phyloP scores from a whole-genome alignment of 2,888 invertebrate species.

The Subacronicta megacephala region DNA sequence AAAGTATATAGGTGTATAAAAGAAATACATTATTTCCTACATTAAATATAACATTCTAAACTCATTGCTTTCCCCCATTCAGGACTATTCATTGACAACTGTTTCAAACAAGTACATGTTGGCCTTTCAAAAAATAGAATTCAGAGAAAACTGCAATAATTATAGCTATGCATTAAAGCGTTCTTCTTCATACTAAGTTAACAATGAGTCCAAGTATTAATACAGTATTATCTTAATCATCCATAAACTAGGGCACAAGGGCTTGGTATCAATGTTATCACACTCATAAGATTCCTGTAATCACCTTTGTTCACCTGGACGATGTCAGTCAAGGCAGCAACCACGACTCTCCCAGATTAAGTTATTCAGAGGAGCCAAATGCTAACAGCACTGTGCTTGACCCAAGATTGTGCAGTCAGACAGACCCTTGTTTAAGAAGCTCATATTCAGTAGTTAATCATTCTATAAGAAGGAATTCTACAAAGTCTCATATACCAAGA shows the following conservation, averaged over 20 bases:
- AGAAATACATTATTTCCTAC: slow-evolving; percentile 48
- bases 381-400: slow-evolving; percentile 69
- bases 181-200: slow-evolving; percentile 66
- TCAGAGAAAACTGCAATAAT: slow-evolving; percentile 74
- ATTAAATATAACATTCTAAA: slow-evolving; percentile 46
- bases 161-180: slow-evolving; percentile 62
- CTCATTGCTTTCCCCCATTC: slow-evolving; percentile 61
- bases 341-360: slow-evolving; percentile 42
- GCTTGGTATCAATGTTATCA: slow-evolving; percentile 85
- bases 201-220: slow-evolving; percentile 60
- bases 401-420: slow-evolving; percentile 45
- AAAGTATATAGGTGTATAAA: too few relatives aligned
- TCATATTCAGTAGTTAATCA: slow-evolving; percentile 20
- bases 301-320: slow-evolving; percentile 80
- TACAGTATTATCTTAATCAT: slow-evolving; percentile 64
- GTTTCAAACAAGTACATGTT: slow-evolving; percentile 72
- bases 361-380: slow-evolving; percentile 62
- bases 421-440: slow-evolving; percentile 46
- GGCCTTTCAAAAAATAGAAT: slow-evolving; percentile 78
- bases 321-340: slow-evolving; percentile 59
- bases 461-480: slow-evolving; percentile 14
- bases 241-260: slow-evolving; percentile 78
- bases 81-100: slow-evolving; percentile 70
- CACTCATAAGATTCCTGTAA: slow-evolving; percentile 78
- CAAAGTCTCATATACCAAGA: slow-evolving; percentile 26